Evolutionary conservation across 2,797 vertebrate species (phyloP).

Genomic region (Echeneis naucrates): DNA sequence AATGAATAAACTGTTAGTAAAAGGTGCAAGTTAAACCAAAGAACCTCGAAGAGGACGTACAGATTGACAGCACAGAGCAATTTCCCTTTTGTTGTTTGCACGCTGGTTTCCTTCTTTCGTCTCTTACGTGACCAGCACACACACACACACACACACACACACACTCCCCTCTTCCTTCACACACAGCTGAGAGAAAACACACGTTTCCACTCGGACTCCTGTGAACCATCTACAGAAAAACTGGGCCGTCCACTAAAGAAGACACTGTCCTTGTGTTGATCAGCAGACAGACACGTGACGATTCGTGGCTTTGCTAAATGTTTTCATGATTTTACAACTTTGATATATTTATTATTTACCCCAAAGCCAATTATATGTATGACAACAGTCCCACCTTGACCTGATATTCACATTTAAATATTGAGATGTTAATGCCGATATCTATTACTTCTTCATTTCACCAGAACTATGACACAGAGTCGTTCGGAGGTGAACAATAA

Average conservation of each 20-base stretch:
- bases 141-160: too few relatives aligned
- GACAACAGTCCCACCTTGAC: neutral
- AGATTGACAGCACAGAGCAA: neutral
- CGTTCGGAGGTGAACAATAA: constrained; percentile 2
- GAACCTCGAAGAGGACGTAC: neutral
- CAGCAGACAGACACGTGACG: neutral
- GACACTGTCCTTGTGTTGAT: neutral
- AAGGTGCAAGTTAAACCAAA: neutral
- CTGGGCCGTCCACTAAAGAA: neutral
- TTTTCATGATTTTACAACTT: neutral
- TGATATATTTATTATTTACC: too few relatives aligned
- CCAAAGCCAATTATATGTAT: neutral
- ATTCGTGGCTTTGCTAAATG: neutral
- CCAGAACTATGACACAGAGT: neutral
- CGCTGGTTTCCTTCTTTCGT: constrained; percentile 28
- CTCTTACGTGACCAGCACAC: constrained; percentile 33
- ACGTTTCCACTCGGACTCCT: constrained; percentile 59
- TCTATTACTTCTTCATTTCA: neutral
- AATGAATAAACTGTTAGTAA: too few relatives aligned
- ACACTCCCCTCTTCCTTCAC: constrained; percentile 61
- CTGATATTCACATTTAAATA: too few relatives aligned
- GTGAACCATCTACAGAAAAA: constrained; percentile 57
- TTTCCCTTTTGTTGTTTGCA: neutral
- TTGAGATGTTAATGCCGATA: neutral
- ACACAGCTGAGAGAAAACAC: constrained; percentile 72